A percentile compares a stretch with the other conserved stretches of the same genome.
phyloP scores from a whole-genome alignment of 2,113 vertebrate species.

The Merops nubicus region DNA sequence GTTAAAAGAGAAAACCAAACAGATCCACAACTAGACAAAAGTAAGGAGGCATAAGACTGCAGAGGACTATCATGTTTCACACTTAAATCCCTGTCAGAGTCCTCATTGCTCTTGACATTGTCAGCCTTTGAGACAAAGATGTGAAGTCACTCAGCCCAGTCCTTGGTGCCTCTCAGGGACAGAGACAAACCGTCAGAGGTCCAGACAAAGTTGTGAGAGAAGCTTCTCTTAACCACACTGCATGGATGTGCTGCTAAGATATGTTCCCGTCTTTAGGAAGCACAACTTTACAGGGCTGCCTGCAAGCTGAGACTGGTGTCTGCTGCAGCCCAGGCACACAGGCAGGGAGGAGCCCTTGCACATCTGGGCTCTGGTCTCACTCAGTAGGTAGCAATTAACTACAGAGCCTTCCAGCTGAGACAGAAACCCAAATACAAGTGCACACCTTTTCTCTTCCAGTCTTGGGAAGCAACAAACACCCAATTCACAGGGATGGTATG shows the following conservation, averaged over 20 bases:
- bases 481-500: not conserved
- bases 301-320: not conserved
- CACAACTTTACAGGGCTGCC: not conserved
- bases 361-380: not conserved
- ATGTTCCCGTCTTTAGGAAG: not conserved
- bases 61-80: not conserved
- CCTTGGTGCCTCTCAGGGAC: not conserved
- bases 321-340: not conserved
- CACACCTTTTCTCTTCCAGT: not conserved
- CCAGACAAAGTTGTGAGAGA: fast-evolving
- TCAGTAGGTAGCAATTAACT: not conserved
- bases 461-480: not conserved
- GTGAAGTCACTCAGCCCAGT: not conserved
- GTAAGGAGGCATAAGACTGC: not conserved
- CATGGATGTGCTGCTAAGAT: not conserved
- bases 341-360: not conserved
- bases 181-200: fast-evolving
- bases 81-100: not conserved
- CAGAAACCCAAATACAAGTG: not conserved
- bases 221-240: not conserved
- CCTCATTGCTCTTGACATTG: not conserved
- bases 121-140: not conserved
- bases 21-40: not conserved
- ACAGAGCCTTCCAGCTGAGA: not conserved
- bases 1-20: not conserved